Evolutionary conservation across 2,113 vertebrate species (phyloP), one percentile per base, ranked within the genome.

Genomic region (Eptesicus fuscus): DNA sequence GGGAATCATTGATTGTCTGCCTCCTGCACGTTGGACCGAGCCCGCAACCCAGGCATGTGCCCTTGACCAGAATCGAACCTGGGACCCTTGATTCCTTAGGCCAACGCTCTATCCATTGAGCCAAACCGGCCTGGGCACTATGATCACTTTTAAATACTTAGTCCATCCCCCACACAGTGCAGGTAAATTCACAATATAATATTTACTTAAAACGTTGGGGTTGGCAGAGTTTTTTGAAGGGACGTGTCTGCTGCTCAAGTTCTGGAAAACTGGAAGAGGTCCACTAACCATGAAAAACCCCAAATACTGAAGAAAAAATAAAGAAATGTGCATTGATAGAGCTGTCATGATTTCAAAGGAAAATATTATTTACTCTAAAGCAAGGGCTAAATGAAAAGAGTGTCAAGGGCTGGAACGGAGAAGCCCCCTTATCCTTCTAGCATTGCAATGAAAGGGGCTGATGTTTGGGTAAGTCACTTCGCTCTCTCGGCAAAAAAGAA

Each of bases 331-430:
- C 4, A 42, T 93, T n/a, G 78, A 65, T n/a, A 88, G 7, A 70
- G 76, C 14, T 78, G 12, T 67, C 51, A 63, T 20, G 30, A 78
- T 83, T 83, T 86, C 42, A 69, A 84, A 74, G 47, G 44, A 82
- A 86, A n/a, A 94, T 86, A 86, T 37, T 40, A 76, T 84, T 80
- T 92, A 83, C 20, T 49, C 63, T n/a, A 90, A 80, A 83, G 14
- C 44, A 88, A 94, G 6, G 70, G 23, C 32, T 73, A 70, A 80
- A 53, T 69, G 35, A 7, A 32, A 37, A 89, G 25, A 73, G 2
- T 10, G 0, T 7, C 65, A 53, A 77, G 25, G 25, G 2, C 30
- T 71, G 9, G 18, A 40, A 51, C 2, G 5, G 13, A 95, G 4
- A 71, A 69, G 18, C 14, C 28, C 53, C 35, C 30, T n/a, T 59